Base-by-base conservation (phyloP, 2,113 vertebrate species). In the Spheniscus mendiculus region DNA sequence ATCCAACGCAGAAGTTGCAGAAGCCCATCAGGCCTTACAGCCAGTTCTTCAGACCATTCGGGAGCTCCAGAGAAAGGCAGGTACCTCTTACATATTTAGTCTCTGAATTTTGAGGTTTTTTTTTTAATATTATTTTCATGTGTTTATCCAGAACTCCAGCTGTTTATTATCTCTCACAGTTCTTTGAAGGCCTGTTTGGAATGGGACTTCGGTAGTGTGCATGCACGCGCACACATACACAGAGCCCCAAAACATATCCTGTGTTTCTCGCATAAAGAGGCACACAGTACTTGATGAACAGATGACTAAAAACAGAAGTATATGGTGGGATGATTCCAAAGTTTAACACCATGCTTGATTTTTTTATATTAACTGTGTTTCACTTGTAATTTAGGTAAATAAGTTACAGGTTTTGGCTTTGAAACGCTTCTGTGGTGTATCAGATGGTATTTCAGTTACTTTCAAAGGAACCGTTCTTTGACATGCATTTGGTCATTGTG, bases 1-100 rank as follows among this genome's bases (percentile, higher is more conserved):
- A 93, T 99, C 99, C 44, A 99, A 99, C 20, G 98, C 99, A 7
- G 99, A 99, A 97, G 99, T 99, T 13, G 98, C 99, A 2, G 99
- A 98, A 90, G 97, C 97, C 15, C 98, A 99, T 44, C 99, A 99
- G 88, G 99, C 99, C 52, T 96, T 99, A 52, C 99, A 99, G 84
- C 99, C 99, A 4, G 98, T 99, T 70, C 89, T 99, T 70, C 99
- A 99, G 97, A 99, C 98, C 83, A 99, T 99, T 61, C 98, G 98
- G 34, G 99, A 99, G 61, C 98, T 99, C 32, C 99, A 99, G 22
- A 99, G 98, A 95, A 99, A 99, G 98, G 99, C 99, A 93, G 26
- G 66, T 84, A 73, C 42, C 88, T 69, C 44, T 94, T 84, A 91
- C 4, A 40, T 47, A 32, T 42, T 72, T 87, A 30, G 49, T 27